phyloP scores from a whole-genome alignment of 2,113 vertebrate genomes.

The Ammodramus savannarum region DNA sequence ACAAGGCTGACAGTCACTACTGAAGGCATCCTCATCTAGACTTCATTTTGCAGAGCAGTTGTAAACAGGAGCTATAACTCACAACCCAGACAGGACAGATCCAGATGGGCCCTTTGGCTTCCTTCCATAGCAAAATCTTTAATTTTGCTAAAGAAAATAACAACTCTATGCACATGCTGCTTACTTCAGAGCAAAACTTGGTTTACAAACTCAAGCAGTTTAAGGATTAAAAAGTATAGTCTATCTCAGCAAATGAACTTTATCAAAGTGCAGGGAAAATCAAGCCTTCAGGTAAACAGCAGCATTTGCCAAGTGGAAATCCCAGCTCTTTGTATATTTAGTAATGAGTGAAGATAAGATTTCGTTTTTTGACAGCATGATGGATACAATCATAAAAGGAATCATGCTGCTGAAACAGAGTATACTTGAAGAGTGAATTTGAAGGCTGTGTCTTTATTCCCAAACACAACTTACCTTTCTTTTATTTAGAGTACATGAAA shows the following conservation, averaged over 20 bases:
- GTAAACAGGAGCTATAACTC: constrained; percentile 35
- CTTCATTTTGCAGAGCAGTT: background rate
- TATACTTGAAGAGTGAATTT: constrained; percentile 12
- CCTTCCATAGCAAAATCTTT: background rate
- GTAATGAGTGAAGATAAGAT: constrained; percentile 69
- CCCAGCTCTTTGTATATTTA: constrained; percentile 69
- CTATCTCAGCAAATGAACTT: constrained; percentile 56
- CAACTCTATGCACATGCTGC: background rate
- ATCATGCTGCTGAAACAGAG: constrained; percentile 11
- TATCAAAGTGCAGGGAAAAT: constrained; percentile 63
- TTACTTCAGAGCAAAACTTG: background rate
- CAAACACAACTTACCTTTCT: background rate
- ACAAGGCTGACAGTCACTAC: background rate
- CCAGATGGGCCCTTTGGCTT: constrained; percentile 22
- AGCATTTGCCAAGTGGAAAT: constrained; percentile 70
- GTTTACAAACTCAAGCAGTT: background rate
- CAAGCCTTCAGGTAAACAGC: constrained; percentile 68
- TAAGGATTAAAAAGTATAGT: constrained; percentile 38
- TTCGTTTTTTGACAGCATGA: constrained; percentile 69
- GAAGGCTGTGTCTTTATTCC: background rate
- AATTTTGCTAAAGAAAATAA: background rate
- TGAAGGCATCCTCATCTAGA: background rate
- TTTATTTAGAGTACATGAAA: constrained; percentile 40
- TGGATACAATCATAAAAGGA: constrained; percentile 59
- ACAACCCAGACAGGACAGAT: background rate